Evolutionary conservation across 2,888 invertebrate genomes (phyloP).

Genomic region (Ichneumoninae sp.): DNA sequence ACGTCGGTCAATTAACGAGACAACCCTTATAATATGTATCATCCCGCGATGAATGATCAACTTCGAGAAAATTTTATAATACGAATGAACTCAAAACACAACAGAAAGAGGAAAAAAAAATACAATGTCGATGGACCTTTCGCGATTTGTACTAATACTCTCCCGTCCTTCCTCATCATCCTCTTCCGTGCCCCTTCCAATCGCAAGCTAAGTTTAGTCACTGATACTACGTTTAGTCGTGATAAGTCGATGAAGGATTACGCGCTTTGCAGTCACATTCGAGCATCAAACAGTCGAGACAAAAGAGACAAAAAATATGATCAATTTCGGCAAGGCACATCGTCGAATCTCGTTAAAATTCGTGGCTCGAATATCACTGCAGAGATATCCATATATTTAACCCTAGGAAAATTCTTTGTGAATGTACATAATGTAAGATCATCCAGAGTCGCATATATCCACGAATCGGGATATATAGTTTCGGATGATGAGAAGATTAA

Average conservation of each 20-base stretch:
- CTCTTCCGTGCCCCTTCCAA: conserved; percentile 57
- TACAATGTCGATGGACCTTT: conserved; percentile 56
- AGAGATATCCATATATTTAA: conserved; percentile 62
- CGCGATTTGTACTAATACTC: conserved; percentile 66
- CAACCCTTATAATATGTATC: conserved; percentile 53
- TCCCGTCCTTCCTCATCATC: conserved; percentile 65
- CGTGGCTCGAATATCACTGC: conserved; percentile 48
- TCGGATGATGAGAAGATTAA: conserved; percentile 22
- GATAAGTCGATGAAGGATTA: conserved; percentile 51
- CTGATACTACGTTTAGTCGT: conserved; percentile 53
- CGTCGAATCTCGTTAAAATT: conserved; percentile 14
- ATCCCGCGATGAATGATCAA: conserved; percentile 49
- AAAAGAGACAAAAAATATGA: neutral
- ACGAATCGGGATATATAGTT: conserved; percentile 37
- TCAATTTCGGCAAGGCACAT: conserved; percentile 6
- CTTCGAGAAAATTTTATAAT: conserved; percentile 61
- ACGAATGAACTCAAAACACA: conserved; percentile 35
- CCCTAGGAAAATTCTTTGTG: conserved; percentile 57
- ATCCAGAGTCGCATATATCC: conserved; percentile 45
- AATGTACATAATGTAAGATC: conserved; percentile 65
- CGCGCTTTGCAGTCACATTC: conserved; percentile 50
- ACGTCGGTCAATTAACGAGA: conserved; percentile 71
- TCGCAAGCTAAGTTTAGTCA: conserved; percentile 58
- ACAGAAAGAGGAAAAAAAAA: conserved; percentile 18
- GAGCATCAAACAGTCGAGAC: conserved; percentile 17